Evolutionary conservation across 2,797 vertebrate species (phyloP).

Genomic region (Vireo griseus): DNA sequence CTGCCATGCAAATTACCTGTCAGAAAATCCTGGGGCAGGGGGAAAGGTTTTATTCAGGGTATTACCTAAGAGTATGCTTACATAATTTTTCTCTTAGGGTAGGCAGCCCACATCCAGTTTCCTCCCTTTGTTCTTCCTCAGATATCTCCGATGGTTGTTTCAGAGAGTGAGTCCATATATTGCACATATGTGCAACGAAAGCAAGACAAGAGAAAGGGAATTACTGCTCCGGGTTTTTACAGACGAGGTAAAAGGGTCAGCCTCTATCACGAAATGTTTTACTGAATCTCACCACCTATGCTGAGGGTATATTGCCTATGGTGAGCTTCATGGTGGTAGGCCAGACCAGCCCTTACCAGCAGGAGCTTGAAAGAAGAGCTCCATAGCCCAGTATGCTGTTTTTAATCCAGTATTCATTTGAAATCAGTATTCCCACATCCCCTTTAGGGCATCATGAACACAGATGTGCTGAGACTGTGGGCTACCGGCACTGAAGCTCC

Average conservation of each 20-base stretch:
- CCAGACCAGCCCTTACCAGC: background rate
- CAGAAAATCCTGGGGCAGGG: background rate
- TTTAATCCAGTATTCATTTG: background rate
- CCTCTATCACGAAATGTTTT: background rate
- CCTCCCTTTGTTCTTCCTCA: background rate
- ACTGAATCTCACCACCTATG: background rate
- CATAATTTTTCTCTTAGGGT: background rate
- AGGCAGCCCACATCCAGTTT: background rate
- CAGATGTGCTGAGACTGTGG: background rate
- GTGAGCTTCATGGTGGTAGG: background rate
- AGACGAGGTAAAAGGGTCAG: background rate
- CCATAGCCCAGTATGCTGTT: background rate
- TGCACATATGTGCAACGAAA: fast-evolving
- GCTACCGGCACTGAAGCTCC: background rate
- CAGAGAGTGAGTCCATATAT: background rate
- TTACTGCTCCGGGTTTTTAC: background rate
- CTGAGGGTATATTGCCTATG: background rate
- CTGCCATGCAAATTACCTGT: background rate
- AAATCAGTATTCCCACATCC: background rate
- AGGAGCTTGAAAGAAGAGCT: background rate
- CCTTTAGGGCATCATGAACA: background rate
- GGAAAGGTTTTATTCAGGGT: background rate
- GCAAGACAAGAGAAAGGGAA: background rate
- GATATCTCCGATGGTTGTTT: background rate
- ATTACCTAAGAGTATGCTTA: background rate